A percentile compares a stretch with the other conserved stretches of the same genome.
These are phyloP conservation scores for Chymomyza fuscimana DNA, from an alignment of 2,888 invertebrate species.

Conservation along the genomic window DNA sequence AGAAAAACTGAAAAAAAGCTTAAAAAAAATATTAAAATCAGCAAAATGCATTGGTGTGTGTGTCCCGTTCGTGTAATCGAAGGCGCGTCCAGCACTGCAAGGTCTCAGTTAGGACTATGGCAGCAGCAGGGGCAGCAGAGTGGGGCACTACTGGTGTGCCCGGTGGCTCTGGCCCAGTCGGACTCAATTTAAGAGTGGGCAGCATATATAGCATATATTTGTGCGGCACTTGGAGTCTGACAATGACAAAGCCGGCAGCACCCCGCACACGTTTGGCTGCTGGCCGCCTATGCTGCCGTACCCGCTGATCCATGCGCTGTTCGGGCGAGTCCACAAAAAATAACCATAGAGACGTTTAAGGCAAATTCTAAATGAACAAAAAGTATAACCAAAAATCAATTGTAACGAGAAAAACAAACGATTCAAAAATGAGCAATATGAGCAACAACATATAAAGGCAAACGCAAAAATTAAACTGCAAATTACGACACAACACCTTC, in stretches of 20 bases:
- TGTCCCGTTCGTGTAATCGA: slow-evolving; percentile 76
- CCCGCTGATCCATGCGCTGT: slow-evolving; percentile 17
- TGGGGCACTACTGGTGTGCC: background rate
- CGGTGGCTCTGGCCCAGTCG: slow-evolving; percentile 4
- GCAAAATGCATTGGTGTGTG: slow-evolving; percentile 73
- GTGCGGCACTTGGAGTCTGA: background rate
- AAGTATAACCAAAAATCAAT: slow-evolving; percentile 53
- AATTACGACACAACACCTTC: slow-evolving; percentile 72
- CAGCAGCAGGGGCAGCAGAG: slow-evolving; percentile 1
- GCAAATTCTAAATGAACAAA: slow-evolving; percentile 74
- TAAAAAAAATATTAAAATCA: slow-evolving; percentile 62
- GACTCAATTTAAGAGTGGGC: background rate
- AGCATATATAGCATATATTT: background rate
- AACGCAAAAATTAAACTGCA: slow-evolving; percentile 68
- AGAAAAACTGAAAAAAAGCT: slow-evolving; percentile 38
- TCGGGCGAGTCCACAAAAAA: slow-evolving; percentile 65
- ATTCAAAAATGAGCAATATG: slow-evolving; percentile 63
- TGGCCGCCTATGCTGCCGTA: background rate
- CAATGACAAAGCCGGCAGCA: background rate
- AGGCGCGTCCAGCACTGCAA: slow-evolving; percentile 48
- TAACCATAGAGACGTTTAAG: slow-evolving; percentile 76
- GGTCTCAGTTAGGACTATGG: background rate
- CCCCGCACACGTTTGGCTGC: background rate
- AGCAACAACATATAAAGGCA: slow-evolving; percentile 63
- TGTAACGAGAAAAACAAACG: slow-evolving; percentile 57